These are phyloP conservation scores for Smutsia gigantea DNA, from an alignment of 2,797 vertebrate genomes.

Conservation along the genomic window DNA sequence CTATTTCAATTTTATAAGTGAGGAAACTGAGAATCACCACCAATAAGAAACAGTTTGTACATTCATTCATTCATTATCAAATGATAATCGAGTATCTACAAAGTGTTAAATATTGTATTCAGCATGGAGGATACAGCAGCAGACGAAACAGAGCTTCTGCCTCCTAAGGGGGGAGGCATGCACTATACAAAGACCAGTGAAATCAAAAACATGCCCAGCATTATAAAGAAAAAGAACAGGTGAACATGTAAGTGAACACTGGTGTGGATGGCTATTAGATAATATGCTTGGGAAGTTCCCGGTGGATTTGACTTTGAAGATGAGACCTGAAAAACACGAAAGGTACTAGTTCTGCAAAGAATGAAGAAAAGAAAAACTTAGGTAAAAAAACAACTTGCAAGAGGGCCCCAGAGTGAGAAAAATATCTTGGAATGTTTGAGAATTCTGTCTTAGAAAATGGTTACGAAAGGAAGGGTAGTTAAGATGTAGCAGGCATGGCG, in stretches of 20 bases:
- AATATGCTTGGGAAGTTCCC: not conserved
- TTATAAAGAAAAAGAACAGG: not conserved
- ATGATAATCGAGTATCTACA: not conserved
- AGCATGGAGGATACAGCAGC: not conserved
- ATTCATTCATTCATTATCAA: conserved; percentile 10
- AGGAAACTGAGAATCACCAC: conserved; percentile 12
- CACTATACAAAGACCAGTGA: not conserved
- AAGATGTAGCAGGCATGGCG: not conserved
- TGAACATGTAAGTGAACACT: not conserved
- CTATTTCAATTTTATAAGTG: not conserved
- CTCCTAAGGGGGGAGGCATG: not conserved
- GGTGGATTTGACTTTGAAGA: not conserved
- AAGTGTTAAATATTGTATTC: not conserved
- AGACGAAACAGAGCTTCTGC: not conserved
- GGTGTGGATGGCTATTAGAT: not conserved
- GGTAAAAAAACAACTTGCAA: not conserved
- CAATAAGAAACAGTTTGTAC: not conserved
- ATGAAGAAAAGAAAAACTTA: not conserved
- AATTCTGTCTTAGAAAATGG: not conserved
- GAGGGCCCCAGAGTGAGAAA: not conserved
- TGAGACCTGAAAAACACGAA: not conserved
- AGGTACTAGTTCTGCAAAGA: not conserved
- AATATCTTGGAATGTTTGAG: not conserved
- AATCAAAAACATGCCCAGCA: not conserved
- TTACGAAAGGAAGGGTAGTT: not conserved